phyloP scores from a whole-genome alignment of 2,888 invertebrate genomes.

The Tachina grossa region DNA sequence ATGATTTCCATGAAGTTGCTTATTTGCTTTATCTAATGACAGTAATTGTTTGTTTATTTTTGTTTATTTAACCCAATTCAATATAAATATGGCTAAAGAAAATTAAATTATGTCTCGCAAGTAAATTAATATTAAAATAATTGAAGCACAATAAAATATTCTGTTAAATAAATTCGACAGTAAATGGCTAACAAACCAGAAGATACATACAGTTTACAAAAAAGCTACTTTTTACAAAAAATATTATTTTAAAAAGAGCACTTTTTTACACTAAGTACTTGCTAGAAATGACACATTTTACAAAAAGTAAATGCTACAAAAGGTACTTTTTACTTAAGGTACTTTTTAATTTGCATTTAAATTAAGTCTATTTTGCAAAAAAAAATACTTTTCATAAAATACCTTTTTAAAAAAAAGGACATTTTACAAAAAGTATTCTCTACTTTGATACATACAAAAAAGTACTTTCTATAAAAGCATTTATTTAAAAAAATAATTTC shows the following conservation, averaged over 20 bases:
- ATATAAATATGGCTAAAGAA: constrained; percentile 2
- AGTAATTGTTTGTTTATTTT: constrained; percentile 8
- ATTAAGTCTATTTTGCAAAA: too few species aligned
- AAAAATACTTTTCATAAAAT: too few species aligned
- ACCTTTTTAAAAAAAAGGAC: not conserved
- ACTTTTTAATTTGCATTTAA: too few species aligned
- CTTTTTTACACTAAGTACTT: not conserved
- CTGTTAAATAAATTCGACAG: too few species aligned
- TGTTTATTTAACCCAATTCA: constrained; percentile 52
- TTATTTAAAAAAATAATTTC: not conserved
- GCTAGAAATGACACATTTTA: not conserved
- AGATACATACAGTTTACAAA: not conserved
- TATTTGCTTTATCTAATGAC: constrained; percentile 6
- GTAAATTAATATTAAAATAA: constrained; percentile 1
- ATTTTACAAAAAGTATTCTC: too few species aligned
- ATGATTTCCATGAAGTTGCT: not conserved
- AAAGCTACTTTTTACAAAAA: not conserved
- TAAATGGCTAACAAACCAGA: too few species aligned
- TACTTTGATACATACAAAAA: too few species aligned
- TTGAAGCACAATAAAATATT: too few species aligned
- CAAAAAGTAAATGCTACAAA: not conserved
- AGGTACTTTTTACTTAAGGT: not conserved
- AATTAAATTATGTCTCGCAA: not conserved
- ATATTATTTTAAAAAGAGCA: not conserved
- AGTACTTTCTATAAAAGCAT: not conserved